phyloP scores from a whole-genome alignment of 2,888 invertebrate genomes.

The Hypolimnas misippus region DNA sequence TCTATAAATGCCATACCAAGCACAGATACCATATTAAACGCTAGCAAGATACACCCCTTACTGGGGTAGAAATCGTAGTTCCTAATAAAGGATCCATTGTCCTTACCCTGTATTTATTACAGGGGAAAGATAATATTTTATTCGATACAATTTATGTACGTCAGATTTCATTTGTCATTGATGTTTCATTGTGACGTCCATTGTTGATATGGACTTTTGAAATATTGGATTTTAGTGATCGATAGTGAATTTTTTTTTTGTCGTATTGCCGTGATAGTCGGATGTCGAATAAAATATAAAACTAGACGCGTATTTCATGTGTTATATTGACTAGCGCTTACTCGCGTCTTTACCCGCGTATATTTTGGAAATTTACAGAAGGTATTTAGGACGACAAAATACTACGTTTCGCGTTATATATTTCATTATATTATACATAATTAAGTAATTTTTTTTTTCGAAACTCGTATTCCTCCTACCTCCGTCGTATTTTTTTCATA shows the following conservation, averaged over 20 bases:
- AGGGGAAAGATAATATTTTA: constrained; percentile 77
- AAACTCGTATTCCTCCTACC: no score
- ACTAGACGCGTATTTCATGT: neutral
- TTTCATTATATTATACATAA: no score
- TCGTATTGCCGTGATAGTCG: neutral
- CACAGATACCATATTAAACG: constrained; percentile 8
- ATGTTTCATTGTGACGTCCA: constrained; percentile 43
- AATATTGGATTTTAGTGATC: constrained; percentile 38
- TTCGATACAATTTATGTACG: constrained; percentile 77
- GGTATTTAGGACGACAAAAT: no score
- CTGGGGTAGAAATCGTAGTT: constrained; percentile 43
- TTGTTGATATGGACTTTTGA: constrained; percentile 35
- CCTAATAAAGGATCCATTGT: constrained; percentile 76
- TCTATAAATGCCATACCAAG: constrained; percentile 1
- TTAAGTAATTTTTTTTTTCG: no score
- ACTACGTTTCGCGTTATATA: no score
- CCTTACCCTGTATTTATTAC: constrained; percentile 77
- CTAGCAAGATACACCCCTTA: constrained; percentile 17
- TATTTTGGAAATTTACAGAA: no score
- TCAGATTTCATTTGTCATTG: constrained; percentile 78
- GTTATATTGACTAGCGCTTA: no score
- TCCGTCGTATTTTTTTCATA: no score
- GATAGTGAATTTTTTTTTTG: constrained; percentile 17
- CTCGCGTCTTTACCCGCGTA: no score
- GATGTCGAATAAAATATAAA: neutral